Conservation (phyloP, 2,113 vertebrate species). For the Sylvia atricapilla region DNA sequence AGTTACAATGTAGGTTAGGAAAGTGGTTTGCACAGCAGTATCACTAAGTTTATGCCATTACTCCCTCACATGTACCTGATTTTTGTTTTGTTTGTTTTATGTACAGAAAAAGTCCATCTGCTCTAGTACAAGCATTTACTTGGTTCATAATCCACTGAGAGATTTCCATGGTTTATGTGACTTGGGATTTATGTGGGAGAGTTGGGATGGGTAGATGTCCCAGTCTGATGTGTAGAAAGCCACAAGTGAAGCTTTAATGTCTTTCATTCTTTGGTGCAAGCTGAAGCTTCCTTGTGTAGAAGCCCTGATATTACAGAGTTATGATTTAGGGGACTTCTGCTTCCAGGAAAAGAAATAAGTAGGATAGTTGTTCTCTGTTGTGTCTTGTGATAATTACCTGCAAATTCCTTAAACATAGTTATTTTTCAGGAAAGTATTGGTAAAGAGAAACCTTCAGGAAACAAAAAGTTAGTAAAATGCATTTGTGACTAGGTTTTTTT, state of each 20-base stretch:
- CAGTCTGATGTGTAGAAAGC: background rate
- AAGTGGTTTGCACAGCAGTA: background rate
- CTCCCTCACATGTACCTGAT: background rate
- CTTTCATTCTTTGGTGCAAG: background rate
- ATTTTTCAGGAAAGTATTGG: background rate
- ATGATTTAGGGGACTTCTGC: background rate
- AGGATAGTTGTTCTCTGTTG: background rate
- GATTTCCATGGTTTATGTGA: background rate
- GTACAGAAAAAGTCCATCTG: background rate
- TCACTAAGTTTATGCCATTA: too few species aligned
- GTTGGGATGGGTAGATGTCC: background rate
- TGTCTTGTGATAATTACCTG: background rate
- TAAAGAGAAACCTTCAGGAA: background rate
- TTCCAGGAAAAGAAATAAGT: background rate
- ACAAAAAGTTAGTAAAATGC: background rate
- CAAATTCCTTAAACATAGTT: background rate
- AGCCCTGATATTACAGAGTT: background rate
- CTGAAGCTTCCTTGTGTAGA: background rate
- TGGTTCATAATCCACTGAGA: background rate
- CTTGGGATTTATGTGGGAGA: background rate
- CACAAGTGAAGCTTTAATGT: background rate
- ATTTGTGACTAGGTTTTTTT: background rate
- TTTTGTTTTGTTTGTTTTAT: background rate
- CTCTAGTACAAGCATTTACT: background rate
- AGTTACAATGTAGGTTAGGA: background rate